Evolutionary conservation across 2,888 invertebrate species (phyloP), one percentile per base, ranked within the genome.

Genomic region (Cistogaster globosa): DNA sequence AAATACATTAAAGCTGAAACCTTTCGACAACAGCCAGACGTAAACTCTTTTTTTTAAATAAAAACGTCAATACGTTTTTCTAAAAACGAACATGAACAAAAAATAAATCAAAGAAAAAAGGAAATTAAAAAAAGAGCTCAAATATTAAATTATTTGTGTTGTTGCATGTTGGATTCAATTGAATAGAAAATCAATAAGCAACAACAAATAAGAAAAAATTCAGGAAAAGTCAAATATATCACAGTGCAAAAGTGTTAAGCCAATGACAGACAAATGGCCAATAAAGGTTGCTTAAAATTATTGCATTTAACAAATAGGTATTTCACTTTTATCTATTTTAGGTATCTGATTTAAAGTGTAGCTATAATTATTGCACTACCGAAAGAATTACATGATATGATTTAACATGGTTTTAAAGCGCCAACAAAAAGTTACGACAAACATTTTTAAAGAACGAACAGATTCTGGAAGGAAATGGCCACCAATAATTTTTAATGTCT

Each of bases 1-100:
- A 51, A 77, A 68, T 38, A 48, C 32, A 62, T 63, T 45, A 63
- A 78, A 78, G 63, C 63, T 67, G 80, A 80, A 80, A 74, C 80
- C 80, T 80, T 80, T 80, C 42, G 65, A 74, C 55, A 79, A 62
- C 63, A 63, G 32, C 63, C 45, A 63, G 55, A 60, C 48, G 58
- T 22, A 72, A 32, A 38, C 53, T 38, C 55, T 58, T 18, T 68
- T n/a, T 53, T 60, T 53, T 18, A 71, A 51, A 68, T 42, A 55
- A n/a, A 53, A 16, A 60, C 32, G 67, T 67, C 57, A 57, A 68
- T 42, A 69, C 42, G 53, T 36, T 60, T 62, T 78, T 38, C 42
- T 42, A 42, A 42, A 48, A 22, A 14, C 20, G n/a, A 55, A 79
- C 32, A 58, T 5, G 32, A 36, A 68, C 53, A 38, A 76, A 26